These are phyloP conservation scores for Drosophila tropicalis DNA, from an alignment of 1,140 invertebrate genomes.

Conservation along the genomic window DNA sequence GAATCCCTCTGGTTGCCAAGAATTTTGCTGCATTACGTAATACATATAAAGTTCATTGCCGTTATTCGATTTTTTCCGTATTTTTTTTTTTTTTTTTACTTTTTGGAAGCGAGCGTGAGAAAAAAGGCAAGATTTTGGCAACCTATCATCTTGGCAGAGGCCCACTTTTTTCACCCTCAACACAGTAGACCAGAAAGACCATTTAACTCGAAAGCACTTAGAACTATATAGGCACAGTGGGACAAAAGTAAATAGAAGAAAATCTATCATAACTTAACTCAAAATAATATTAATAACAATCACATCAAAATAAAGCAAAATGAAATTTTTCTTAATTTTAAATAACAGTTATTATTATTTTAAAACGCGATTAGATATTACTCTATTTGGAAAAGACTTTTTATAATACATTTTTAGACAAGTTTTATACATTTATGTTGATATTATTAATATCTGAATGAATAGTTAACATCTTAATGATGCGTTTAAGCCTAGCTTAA, in stretches of 20 bases:
- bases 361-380: too few relatives aligned
- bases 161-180: slow-evolving; percentile 50
- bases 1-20: slow-evolving; percentile 70
- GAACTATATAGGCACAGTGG: slow-evolving; percentile 41
- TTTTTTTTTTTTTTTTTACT: slow-evolving; percentile 38
- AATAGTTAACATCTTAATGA: too few relatives aligned
- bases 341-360: too few relatives aligned
- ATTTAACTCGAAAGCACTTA: slow-evolving; percentile 1
- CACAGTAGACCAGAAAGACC: neutral
- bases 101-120: slow-evolving; percentile 76
- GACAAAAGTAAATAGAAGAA: neutral
- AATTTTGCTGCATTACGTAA: slow-evolving; percentile 72
- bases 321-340: too few relatives aligned
- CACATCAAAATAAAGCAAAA: neutral
- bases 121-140: slow-evolving; percentile 75
- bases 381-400: too few relatives aligned
- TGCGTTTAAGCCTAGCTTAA: too few relatives aligned
- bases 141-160: slow-evolving; percentile 74
- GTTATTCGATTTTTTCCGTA: slow-evolving; percentile 55
- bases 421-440: too few relatives aligned
- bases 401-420: too few relatives aligned
- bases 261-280: neutral
- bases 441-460: too few relatives aligned
- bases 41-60: slow-evolving; percentile 54
- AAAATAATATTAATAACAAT: neutral